Evolutionary conservation across 2,888 invertebrate species (phyloP).

Genomic region (Drosophila affinis): DNA sequence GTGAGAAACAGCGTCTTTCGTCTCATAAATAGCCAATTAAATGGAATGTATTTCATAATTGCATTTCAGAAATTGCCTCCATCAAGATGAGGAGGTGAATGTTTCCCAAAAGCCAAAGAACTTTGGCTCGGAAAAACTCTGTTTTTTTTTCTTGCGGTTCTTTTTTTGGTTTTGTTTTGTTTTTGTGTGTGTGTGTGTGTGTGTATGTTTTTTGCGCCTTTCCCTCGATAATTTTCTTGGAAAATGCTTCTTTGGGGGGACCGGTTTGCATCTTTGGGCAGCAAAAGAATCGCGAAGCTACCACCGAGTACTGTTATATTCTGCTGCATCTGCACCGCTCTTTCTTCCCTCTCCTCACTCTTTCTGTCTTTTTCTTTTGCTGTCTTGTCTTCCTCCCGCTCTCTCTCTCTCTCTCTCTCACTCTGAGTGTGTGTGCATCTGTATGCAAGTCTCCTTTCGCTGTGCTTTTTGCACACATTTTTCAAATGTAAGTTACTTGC

Average conservation of each 20-base stretch:
- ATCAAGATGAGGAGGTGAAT: constrained; percentile 24
- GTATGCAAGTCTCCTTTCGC: constrained; percentile 71
- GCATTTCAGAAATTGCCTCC: constrained; percentile 39
- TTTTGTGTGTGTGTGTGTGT: neutral
- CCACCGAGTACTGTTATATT: constrained; percentile 74
- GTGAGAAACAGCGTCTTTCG: constrained; percentile 4
- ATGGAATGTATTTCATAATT: constrained; percentile 49
- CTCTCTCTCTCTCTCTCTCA: constrained; percentile 15
- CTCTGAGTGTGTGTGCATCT: constrained; percentile 40
- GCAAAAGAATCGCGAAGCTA: constrained; percentile 69
- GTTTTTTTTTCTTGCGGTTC: constrained; percentile 51
- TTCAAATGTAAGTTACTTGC: constrained; percentile 84
- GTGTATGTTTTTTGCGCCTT: constrained; percentile 68
- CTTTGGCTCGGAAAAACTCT: constrained; percentile 40
- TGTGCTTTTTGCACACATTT: constrained; percentile 81
- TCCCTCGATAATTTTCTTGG: constrained; percentile 81
- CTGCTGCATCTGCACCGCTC: constrained; percentile 67
- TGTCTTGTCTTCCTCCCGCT: constrained; percentile 3
- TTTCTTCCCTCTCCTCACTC: constrained; percentile 21
- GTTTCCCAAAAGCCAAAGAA: constrained; percentile 40
- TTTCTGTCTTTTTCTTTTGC: constrained; percentile 29
- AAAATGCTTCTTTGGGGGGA: constrained; percentile 71
- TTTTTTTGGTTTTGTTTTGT: constrained; percentile 9
- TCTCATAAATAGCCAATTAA: constrained; percentile 36
- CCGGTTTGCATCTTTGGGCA: constrained; percentile 71